These are phyloP conservation scores for Bergia sp. DNA, from an alignment of 92 coral and sea anemone species.

Conservation along the genomic window DNA sequence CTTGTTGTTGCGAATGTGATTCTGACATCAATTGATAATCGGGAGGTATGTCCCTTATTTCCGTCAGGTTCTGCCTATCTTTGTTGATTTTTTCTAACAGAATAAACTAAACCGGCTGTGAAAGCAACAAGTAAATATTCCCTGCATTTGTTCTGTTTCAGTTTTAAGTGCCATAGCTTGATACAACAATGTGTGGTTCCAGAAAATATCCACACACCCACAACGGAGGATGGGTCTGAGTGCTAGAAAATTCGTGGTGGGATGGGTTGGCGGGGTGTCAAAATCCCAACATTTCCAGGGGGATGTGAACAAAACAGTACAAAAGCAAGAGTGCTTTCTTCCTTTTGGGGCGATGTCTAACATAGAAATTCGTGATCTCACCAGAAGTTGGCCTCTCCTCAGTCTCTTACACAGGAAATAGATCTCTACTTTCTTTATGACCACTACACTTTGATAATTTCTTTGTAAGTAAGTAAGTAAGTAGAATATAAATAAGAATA, in stretches of 20 bases:
- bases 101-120: not conserved
- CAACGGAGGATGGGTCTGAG: not conserved
- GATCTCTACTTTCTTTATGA: conserved; percentile 24
- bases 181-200: too few species aligned
- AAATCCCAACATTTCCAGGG: not conserved
- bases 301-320: too few species aligned
- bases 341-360: conserved; percentile 1
- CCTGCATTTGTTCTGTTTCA: too few species aligned
- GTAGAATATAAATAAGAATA: conserved; percentile 9
- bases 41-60: conserved; percentile 2
- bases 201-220: too few species aligned
- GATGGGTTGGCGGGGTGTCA: conserved; percentile 9
- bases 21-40: not conserved
- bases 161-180: too few species aligned
- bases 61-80: not conserved
- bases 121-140: too few species aligned
- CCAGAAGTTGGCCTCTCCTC: conserved; percentile 21
- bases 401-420: conserved; percentile 25
- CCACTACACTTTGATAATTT: conserved; percentile 24
- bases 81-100: conserved; percentile 2
- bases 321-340: not conserved
- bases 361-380: not conserved
- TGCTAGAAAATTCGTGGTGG: conserved; percentile 6
- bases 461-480: conserved; percentile 19
- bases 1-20: not conserved